Evolutionary conservation across 2,113 vertebrate species (phyloP), one percentile per base, ranked within the genome.

Genomic region (Orycteropus afer): DNA sequence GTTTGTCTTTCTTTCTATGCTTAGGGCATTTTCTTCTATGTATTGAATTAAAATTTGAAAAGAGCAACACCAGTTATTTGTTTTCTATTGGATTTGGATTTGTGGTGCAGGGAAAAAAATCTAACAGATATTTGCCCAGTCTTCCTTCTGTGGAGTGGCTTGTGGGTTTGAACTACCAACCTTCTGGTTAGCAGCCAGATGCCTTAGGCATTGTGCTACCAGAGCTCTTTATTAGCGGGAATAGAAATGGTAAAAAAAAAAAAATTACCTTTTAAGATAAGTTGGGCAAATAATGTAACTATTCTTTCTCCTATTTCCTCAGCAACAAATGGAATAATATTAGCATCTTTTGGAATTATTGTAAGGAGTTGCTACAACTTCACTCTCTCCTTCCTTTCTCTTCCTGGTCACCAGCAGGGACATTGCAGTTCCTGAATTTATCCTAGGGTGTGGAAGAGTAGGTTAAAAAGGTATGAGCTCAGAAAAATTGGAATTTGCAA

Each of bases 41-140:
- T 53, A 83, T 74, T 86, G 55, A 83, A 25, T 83, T 87, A 92
- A 77, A 83, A 57, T 55, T 65, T 93, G 61, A 85, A 57, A 93
- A 85, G 5, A 71, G 51, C 57, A 59, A 8, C 20, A 74, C 17
- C 67, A 59, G 5, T 59, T 51, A 40, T 37, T 85, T 89, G 34
- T 78, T 87, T 57, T 57, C n/a, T 69, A 14, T 78, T 82, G n/a
- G 69, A 34, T 91, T 85, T 49, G 23, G 25, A 53, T 90, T 92
- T 5, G 20, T 18, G 45, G 45, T 67, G 1, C 42, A 27, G 45
- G 63, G n/a, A 53, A 22, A 83, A 45, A 25, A 81, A 32, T 45
- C 49, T 84, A 25, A 86, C 2, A 85, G 25, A 51, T 42, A 71
- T 1, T 82, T 89, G 47, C 89, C 12, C 34, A 47, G 1, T 69